Evolutionary conservation across 2,797 vertebrate genomes (phyloP).

Genomic region (Coregonus suidteri): DNA sequence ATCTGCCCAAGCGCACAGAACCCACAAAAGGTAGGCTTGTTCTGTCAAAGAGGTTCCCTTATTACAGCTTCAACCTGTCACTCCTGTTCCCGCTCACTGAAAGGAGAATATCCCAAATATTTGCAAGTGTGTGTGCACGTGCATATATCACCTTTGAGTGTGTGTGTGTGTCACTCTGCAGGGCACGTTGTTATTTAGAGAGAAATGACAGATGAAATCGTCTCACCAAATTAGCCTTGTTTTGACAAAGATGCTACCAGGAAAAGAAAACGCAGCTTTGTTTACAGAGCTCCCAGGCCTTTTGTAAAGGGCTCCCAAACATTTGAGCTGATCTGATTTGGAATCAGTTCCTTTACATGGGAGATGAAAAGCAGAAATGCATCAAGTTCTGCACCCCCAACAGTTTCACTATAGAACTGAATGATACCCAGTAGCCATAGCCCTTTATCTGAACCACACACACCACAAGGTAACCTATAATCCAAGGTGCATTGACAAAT

Average conservation of each 20-base stretch:
- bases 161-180: too few species aligned
- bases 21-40: constrained; percentile 79
- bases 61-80: background rate
- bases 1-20: constrained; percentile 84
- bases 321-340: background rate
- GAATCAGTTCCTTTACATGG: background rate
- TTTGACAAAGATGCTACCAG: background rate
- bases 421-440: background rate
- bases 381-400: background rate
- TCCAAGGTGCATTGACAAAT: too few species aligned
- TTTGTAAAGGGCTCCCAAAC: background rate
- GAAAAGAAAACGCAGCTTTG: constrained; percentile 5
- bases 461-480: too few species aligned
- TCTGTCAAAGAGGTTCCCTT: background rate
- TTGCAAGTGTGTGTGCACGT: too few species aligned
- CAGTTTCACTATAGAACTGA: background rate
- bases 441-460: background rate
- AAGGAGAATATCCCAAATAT: background rate
- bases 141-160: too few species aligned
- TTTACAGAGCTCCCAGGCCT: constrained; percentile 4
- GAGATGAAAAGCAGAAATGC: background rate
- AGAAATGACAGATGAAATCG: background rate
- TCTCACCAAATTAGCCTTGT: background rate
- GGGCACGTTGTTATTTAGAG: background rate
- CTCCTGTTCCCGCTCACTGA: background rate